Percentiles rank a stretch among this genome's conserved stretches.
phyloP scores from a whole-genome alignment of 2,113 vertebrate genomes.

The Hassar affinis region DNA sequence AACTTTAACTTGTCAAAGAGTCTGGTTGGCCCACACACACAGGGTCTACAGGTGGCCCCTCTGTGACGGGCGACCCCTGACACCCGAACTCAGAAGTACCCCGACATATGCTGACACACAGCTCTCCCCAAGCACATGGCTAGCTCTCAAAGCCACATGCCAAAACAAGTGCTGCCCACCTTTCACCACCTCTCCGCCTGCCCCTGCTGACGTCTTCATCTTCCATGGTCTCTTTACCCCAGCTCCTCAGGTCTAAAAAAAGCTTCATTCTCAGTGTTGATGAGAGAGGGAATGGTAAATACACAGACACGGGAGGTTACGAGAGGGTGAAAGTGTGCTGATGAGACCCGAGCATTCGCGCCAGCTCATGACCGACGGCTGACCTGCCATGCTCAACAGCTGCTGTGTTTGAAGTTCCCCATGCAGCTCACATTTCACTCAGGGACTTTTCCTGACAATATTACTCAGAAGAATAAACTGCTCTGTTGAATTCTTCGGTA shows the following conservation, averaged over 20 bases:
- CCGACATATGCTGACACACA: constrained; percentile 47
- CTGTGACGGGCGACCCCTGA: neutral
- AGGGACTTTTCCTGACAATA: constrained; percentile 67
- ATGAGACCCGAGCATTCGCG: constrained; percentile 61
- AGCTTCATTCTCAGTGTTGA: constrained; percentile 56
- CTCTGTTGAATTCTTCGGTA: constrained; percentile 45
- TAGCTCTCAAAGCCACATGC: constrained; percentile 59
- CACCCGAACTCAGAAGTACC: constrained; percentile 28
- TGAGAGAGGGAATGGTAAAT: constrained; percentile 46
- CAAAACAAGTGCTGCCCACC: constrained; percentile 61
- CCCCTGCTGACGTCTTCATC: constrained; percentile 53
- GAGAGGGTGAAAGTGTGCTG: constrained; percentile 45
- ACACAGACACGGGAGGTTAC: constrained; percentile 24
- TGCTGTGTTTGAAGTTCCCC: constrained; percentile 74
- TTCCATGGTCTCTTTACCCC: constrained; percentile 14
- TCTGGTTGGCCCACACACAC: constrained; percentile 7
- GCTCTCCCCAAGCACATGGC: constrained; percentile 53
- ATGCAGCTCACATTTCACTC: constrained; percentile 71
- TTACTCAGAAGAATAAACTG: constrained; percentile 58
- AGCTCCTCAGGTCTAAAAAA: constrained; percentile 39
- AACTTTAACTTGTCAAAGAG: neutral
- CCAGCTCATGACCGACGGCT: constrained; percentile 72
- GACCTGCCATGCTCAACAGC: constrained; percentile 72
- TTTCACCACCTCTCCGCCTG: constrained; percentile 58
- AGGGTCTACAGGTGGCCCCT: constrained; percentile 10